phyloP scores from a whole-genome alignment of 2,797 vertebrate species.

The Premnoplex brunnescens region DNA sequence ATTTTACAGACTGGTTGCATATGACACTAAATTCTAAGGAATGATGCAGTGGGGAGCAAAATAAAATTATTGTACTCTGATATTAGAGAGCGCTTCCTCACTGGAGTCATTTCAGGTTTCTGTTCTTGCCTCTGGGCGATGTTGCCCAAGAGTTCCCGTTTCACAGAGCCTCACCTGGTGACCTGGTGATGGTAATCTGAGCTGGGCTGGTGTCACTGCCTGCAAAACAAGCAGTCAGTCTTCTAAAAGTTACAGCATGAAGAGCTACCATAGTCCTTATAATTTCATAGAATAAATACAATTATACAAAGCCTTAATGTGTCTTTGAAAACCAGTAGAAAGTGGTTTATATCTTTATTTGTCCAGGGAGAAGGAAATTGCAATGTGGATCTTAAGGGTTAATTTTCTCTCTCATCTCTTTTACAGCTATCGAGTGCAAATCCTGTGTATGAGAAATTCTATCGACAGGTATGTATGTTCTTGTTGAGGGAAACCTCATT shows the following conservation, averaged over 20 bases:
- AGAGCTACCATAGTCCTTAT: neutral
- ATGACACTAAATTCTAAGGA: neutral
- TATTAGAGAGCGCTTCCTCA: neutral
- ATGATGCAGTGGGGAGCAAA: neutral
- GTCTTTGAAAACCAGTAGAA: neutral
- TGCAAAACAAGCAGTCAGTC: neutral
- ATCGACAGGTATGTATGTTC: conserved; percentile 86
- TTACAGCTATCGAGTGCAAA: conserved; percentile 92
- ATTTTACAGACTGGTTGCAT: neutral
- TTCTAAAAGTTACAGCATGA: neutral
- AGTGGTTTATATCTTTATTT: neutral
- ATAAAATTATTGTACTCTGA: neutral
- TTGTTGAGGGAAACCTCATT: neutral
- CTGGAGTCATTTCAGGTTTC: neutral
- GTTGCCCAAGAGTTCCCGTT: neutral
- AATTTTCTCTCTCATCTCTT: neutral
- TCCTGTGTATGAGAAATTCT: conserved; percentile 94
- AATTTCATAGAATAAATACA: neutral
- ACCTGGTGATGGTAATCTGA: neutral
- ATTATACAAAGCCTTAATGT: neutral
- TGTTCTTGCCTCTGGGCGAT: neutral
- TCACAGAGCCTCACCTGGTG: neutral
- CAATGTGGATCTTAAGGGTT: neutral
- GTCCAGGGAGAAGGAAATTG: neutral
- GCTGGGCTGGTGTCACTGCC: neutral